Conservation (phyloP, 2,113 vertebrate genomes). For the Lophotis ruficrista region DNA sequence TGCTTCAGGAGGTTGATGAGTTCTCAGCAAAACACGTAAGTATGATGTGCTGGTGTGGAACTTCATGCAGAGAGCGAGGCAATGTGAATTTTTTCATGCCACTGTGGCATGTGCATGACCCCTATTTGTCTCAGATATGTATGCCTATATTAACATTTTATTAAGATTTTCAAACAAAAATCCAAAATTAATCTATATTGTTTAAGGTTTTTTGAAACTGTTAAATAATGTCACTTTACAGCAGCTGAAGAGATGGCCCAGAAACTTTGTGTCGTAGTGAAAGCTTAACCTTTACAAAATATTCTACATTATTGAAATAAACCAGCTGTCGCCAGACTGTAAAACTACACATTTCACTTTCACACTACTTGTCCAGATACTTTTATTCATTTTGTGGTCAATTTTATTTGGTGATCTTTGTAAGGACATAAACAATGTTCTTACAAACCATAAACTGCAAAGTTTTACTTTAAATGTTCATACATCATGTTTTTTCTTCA, state of each 20-base stretch:
- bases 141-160: neutral
- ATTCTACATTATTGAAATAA: neutral
- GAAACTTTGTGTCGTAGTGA: neutral
- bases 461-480: neutral
- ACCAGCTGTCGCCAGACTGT: neutral
- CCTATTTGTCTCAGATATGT: neutral
- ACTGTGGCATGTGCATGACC: neutral
- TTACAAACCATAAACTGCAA: neutral
- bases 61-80: neutral
- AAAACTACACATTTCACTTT: neutral
- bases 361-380: neutral
- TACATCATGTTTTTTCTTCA: neutral
- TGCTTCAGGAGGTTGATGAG: constrained; percentile 85
- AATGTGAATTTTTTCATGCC: neutral
- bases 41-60: neutral
- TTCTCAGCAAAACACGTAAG: constrained; percentile 87
- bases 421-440: neutral
- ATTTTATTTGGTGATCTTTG: neutral
- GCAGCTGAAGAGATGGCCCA: neutral
- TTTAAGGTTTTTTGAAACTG: neutral
- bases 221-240: neutral
- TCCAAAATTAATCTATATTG: neutral
- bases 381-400: neutral
- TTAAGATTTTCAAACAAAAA: neutral
- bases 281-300: neutral